These are phyloP conservation scores for Misgurnus anguillicaudatus DNA, from an alignment of 2,113 vertebrate species.

Conservation along the genomic window DNA sequence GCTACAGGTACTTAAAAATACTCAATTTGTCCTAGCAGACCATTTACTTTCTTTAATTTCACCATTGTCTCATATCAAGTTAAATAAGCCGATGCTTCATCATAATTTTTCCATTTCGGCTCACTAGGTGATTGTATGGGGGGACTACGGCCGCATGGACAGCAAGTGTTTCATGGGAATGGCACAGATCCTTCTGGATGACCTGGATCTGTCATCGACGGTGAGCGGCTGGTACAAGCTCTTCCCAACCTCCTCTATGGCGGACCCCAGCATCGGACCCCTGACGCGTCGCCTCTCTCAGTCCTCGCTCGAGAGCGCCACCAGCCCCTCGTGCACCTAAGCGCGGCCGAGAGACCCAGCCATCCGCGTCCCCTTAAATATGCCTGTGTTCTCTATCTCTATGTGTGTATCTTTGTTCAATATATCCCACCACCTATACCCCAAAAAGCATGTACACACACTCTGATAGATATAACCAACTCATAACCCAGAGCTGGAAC, in stretches of 20 bases:
- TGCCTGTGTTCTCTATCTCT: conserved; percentile 31
- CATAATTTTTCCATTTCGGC: not conserved
- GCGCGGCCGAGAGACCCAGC: not conserved
- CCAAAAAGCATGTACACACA: conserved; percentile 38
- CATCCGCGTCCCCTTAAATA: not conserved
- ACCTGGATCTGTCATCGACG: conserved; percentile 88
- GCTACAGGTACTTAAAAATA: conserved; percentile 80
- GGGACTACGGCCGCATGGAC: conserved; percentile 98
- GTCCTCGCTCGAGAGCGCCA: conserved; percentile 96
- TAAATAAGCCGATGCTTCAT: not conserved
- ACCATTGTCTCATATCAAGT: no score
- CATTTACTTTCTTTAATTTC: not conserved
- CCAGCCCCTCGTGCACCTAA: conserved; percentile 93
- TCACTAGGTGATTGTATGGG: conserved; percentile 94
- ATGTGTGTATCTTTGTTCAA: conserved; percentile 35
- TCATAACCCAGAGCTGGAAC: conserved; percentile 18
- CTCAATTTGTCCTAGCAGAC: not conserved
- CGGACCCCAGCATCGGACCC: conserved; percentile 91
- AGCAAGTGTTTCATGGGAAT: conserved; percentile 99
- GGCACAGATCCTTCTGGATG: conserved; percentile 96
- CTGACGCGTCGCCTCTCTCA: conserved; percentile 94
- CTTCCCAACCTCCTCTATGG: conserved; percentile 96
- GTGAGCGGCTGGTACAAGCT: conserved; percentile 97
- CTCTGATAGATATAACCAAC: conserved; percentile 8
- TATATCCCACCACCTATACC: not conserved